These are phyloP conservation scores for Microcebus griseorufus DNA, from an alignment of 2,113 vertebrate genomes.

Conservation along the genomic window DNA sequence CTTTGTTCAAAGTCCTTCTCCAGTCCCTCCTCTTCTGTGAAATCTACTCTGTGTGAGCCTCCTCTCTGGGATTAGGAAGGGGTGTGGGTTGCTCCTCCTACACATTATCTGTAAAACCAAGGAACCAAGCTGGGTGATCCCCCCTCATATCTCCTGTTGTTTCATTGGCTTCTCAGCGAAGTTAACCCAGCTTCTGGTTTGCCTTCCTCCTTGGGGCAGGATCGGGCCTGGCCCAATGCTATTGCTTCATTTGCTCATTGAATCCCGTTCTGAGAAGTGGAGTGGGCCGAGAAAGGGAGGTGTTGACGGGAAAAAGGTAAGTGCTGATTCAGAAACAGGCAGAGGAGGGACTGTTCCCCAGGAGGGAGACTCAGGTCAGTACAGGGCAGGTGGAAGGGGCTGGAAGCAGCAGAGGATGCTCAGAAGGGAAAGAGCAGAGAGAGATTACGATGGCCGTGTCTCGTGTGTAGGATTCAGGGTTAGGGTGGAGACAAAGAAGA, in stretches of 20 bases:
- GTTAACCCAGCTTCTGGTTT: not conserved
- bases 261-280: not conserved
- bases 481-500: not conserved
- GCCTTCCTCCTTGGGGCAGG: not conserved
- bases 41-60: not conserved
- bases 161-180: not conserved
- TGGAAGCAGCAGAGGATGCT: not conserved
- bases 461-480: not conserved
- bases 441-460: too few species aligned
- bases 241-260: not conserved
- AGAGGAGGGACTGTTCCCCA: not conserved
- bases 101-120: not conserved
- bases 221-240: not conserved
- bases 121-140: not conserved
- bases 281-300: not conserved
- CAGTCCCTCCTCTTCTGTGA: not conserved
- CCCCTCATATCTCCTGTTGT: too few species aligned
- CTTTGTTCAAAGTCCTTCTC: not conserved
- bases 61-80: rapidly evolving
- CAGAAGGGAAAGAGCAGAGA: not conserved
- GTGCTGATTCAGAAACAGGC: not conserved
- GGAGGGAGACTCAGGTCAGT: not conserved
- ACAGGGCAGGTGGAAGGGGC: too few species aligned
- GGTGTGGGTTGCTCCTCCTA: not conserved
- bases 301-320: not conserved